Percentiles rank a stretch among this genome's conserved stretches.
Evolutionary conservation across 2,888 invertebrate species (phyloP).

Genomic region (Parnassius mnemosyne): DNA sequence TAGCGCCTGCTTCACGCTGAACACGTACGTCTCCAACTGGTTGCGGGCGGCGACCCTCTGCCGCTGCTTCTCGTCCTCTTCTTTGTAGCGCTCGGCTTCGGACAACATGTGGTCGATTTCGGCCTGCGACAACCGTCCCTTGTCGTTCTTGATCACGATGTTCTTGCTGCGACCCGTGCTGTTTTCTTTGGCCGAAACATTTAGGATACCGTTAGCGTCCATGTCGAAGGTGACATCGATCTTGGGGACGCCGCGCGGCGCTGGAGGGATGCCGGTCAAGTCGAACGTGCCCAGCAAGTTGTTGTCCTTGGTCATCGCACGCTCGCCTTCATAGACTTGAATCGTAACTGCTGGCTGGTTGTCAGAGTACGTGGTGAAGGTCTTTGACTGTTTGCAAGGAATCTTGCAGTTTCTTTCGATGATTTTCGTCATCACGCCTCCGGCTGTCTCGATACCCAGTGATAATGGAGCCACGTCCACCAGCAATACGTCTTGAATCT

Average conservation of each 20-base stretch:
- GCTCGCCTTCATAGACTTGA: constrained; percentile 88
- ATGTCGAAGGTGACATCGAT: constrained; percentile 87
- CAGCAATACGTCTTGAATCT: constrained; percentile 84
- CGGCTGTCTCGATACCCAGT: constrained; percentile 88
- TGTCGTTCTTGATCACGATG: constrained; percentile 91
- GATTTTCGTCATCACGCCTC: constrained; percentile 89
- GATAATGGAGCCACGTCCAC: constrained; percentile 84
- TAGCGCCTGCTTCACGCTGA: constrained; percentile 84
- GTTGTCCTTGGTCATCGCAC: constrained; percentile 90
- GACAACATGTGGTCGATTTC: constrained; percentile 90
- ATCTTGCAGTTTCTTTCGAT: constrained; percentile 86
- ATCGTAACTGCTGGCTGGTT: constrained; percentile 89
- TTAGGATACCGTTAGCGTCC: constrained; percentile 89
- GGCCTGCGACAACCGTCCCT: constrained; percentile 88
- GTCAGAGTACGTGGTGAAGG: constrained; percentile 90
- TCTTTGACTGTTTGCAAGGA: constrained; percentile 78
- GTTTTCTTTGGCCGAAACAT: constrained; percentile 89
- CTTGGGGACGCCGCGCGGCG: constrained; percentile 85
- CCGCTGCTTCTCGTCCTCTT: constrained; percentile 85
- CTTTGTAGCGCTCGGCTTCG: constrained; percentile 87
- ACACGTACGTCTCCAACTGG: constrained; percentile 85
- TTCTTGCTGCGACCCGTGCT: constrained; percentile 85
- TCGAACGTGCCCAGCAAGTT: constrained; percentile 84
- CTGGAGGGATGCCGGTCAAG: constrained; percentile 85
- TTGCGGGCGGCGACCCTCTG: constrained; percentile 86